phyloP scores from a whole-genome alignment of 2,888 invertebrate genomes.

The Argyresthia albistria region DNA sequence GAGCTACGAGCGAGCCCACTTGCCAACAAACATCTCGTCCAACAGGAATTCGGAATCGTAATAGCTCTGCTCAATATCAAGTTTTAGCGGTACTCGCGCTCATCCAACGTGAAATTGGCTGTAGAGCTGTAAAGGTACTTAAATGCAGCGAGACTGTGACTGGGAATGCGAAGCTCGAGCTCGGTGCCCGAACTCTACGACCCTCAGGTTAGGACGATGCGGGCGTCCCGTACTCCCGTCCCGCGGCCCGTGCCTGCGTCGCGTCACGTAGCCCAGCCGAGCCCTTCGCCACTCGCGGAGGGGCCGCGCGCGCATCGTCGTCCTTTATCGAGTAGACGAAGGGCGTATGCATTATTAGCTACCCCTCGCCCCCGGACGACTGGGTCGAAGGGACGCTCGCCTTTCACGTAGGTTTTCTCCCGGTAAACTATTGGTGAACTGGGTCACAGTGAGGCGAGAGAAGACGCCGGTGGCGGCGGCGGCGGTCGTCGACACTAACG shows the following conservation, averaged over 20 bases:
- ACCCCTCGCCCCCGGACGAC: conserved; percentile 18
- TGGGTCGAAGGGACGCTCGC: conserved; percentile 4
- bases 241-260: conserved; percentile 30
- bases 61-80: background rate
- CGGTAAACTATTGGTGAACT: conserved; percentile 20
- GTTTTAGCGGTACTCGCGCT: conserved; percentile 10
- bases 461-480: background rate
- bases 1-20: conserved; percentile 27
- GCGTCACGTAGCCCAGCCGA: conserved; percentile 53
- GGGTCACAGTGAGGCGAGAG: conserved; percentile 13
- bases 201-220: conserved; percentile 39
- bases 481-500: conserved; percentile 71
- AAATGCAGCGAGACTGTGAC: background rate
- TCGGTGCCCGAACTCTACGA: conserved; percentile 25
- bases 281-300: conserved; percentile 33
- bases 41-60: conserved; percentile 37
- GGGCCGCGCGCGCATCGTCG: conserved; percentile 47
- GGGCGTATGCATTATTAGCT: conserved; percentile 59
- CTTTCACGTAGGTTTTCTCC: background rate
- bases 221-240: conserved; percentile 40
- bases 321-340: conserved; percentile 47
- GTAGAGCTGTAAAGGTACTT: background rate
- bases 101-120: conserved; percentile 28
- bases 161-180: background rate
- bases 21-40: conserved; percentile 29